Conservation (phyloP, 2,113 vertebrate genomes). For the Illadopsis cleaveri region DNA sequence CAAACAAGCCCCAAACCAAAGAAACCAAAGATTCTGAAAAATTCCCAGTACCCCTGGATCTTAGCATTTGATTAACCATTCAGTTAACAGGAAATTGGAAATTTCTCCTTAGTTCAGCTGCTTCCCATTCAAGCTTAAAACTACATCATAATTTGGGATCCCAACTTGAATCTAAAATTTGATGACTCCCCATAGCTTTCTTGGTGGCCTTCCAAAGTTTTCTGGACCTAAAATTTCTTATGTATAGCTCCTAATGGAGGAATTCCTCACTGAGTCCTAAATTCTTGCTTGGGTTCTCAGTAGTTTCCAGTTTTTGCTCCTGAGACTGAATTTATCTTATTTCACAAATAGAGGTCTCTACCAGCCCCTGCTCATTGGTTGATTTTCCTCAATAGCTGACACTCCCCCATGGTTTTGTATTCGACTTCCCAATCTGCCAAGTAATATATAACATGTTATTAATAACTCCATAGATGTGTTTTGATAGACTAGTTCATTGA, state of each 20-base stretch:
- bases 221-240: not conserved
- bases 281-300: not conserved
- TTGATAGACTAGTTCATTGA: not conserved
- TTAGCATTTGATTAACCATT: not conserved
- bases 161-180: not conserved
- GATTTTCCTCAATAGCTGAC: not conserved
- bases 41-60: not conserved
- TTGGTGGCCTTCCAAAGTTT: not conserved
- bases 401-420: not conserved
- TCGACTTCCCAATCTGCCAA: slow-evolving; percentile 6
- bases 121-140: not conserved
- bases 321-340: not conserved
- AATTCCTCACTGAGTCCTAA: not conserved
- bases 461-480: not conserved
- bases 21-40: not conserved
- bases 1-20: not conserved
- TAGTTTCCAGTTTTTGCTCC: not conserved
- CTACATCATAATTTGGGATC: not conserved
- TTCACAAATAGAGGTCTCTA: not conserved
- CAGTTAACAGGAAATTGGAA: not conserved
- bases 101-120: not conserved
- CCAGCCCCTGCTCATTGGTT: not conserved
- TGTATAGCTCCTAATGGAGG: not conserved
- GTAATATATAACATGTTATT: not conserved
- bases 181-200: not conserved